Conservation (phyloP, 1,140 invertebrate species). For the Leptopilina boulardi region DNA sequence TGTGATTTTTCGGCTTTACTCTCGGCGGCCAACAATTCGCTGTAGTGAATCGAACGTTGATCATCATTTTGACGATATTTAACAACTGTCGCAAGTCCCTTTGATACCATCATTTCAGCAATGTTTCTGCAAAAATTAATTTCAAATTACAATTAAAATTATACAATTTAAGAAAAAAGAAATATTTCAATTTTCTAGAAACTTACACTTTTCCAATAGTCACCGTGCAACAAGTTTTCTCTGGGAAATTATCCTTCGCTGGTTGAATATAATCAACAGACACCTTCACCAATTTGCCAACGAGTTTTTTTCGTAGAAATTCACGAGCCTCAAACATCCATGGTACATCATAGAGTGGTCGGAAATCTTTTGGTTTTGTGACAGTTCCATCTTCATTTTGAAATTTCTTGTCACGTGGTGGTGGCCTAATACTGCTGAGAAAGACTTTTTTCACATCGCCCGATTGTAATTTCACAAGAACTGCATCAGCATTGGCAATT, state of each 20-base stretch:
- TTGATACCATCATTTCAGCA: slow-evolving; percentile 93
- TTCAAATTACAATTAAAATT: slow-evolving; percentile 13
- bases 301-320: slow-evolving; percentile 95
- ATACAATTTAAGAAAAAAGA: slow-evolving; percentile 43
- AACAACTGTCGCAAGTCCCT: slow-evolving; percentile 94
- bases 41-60: slow-evolving; percentile 95
- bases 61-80: slow-evolving; percentile 97
- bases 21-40: slow-evolving; percentile 95
- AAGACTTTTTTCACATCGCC: slow-evolving; percentile 94
- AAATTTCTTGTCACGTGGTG: slow-evolving; percentile 78
- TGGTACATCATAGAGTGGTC: slow-evolving; percentile 97
- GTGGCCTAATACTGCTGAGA: slow-evolving; percentile 95
- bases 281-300: slow-evolving; percentile 96
- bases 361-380: slow-evolving; percentile 81
- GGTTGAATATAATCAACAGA: slow-evolving; percentile 98
- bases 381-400: slow-evolving; percentile 81
- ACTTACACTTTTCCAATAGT: slow-evolving; percentile 87
- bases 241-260: slow-evolving; percentile 92
- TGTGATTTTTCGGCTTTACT: slow-evolving; percentile 91
- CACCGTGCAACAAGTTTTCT: slow-evolving; percentile 97
- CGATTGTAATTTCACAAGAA: slow-evolving; percentile 89
- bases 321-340: slow-evolving; percentile 99
- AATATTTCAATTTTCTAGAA: slow-evolving; percentile 7
- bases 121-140: slow-evolving; percentile 84
- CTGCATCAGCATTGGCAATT: slow-evolving; percentile 93